A percentile compares a stretch with the other conserved stretches of the same genome.
These are phyloP conservation scores for Pammene fasciana DNA, from an alignment of 2,888 invertebrate genomes.

Conservation along the genomic window DNA sequence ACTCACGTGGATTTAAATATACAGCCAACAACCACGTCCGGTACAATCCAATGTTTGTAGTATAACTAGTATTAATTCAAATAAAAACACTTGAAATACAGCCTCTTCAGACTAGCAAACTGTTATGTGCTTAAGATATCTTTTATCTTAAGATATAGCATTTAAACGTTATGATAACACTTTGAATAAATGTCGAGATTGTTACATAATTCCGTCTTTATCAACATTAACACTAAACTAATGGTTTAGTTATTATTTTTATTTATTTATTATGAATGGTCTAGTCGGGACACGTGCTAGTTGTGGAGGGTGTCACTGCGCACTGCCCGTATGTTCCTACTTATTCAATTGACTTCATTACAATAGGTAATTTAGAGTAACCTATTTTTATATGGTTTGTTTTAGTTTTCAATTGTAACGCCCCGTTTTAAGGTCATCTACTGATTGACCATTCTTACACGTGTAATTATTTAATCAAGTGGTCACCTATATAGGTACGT, in stretches of 20 bases:
- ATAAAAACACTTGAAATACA: constrained; percentile 1
- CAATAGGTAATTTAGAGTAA: constrained; percentile 55
- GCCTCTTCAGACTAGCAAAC: background rate
- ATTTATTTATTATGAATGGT: no score
- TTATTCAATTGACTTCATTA: constrained; percentile 75
- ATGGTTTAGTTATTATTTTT: no score
- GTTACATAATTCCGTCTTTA: background rate
- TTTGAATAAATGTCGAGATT: background rate
- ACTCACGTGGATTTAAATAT: constrained; percentile 26
- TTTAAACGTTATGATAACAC: constrained; percentile 22
- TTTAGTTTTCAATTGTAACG: constrained; percentile 23
- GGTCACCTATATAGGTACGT: background rate
- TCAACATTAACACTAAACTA: background rate
- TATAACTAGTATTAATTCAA: constrained; percentile 2
- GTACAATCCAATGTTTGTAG: background rate
- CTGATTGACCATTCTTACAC: constrained; percentile 4
- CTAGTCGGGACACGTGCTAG: constrained; percentile 47
- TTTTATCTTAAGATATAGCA: constrained; percentile 36
- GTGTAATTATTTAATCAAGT: background rate
- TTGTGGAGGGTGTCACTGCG: constrained; percentile 47
- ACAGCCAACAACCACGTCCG: constrained; percentile 1
- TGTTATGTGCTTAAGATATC: constrained; percentile 10
- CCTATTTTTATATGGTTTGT: constrained; percentile 30
- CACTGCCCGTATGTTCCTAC: constrained; percentile 51
- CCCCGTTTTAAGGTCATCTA: constrained; percentile 7